Evolutionary conservation across 2,797 vertebrate genomes (phyloP).

Genomic region (Sebastolobus altivelis): DNA sequence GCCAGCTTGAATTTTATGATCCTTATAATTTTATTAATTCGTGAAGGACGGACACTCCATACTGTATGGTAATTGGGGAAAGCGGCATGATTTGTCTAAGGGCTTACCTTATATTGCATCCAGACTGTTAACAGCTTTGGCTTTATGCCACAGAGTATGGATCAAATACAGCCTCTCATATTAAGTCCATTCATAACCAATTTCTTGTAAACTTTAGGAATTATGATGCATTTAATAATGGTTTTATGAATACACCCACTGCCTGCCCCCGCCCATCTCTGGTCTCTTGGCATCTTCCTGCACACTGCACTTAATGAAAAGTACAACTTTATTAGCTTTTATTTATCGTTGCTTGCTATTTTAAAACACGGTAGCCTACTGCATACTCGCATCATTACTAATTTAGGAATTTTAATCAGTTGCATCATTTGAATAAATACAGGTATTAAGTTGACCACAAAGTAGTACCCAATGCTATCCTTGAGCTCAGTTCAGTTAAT

Average conservation of each 20-base stretch:
- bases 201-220: constrained; percentile 35
- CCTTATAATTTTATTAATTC: constrained; percentile 39
- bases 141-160: constrained; percentile 25
- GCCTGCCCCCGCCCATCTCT: constrained; percentile 22
- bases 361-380: not conserved
- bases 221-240: constrained; percentile 34
- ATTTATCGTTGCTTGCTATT: not conserved
- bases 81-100: constrained; percentile 38
- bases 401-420: constrained; percentile 2
- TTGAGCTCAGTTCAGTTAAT: not conserved
- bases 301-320: not conserved
- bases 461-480: not conserved
- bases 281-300: constrained; percentile 28
- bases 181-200: constrained; percentile 26
- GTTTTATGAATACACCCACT: constrained; percentile 23
- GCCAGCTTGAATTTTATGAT: constrained; percentile 49
- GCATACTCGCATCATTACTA: not conserved
- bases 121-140: constrained; percentile 34
- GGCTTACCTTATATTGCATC: constrained; percentile 33
- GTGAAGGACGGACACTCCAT: constrained; percentile 33
- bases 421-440: constrained; percentile 10
- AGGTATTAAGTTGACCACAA: not conserved
- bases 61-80: constrained; percentile 29
- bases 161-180: constrained; percentile 30
- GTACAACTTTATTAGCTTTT: not conserved